Evolutionary conservation across 2,888 invertebrate species (phyloP).

Genomic region (Autographa gamma): DNA sequence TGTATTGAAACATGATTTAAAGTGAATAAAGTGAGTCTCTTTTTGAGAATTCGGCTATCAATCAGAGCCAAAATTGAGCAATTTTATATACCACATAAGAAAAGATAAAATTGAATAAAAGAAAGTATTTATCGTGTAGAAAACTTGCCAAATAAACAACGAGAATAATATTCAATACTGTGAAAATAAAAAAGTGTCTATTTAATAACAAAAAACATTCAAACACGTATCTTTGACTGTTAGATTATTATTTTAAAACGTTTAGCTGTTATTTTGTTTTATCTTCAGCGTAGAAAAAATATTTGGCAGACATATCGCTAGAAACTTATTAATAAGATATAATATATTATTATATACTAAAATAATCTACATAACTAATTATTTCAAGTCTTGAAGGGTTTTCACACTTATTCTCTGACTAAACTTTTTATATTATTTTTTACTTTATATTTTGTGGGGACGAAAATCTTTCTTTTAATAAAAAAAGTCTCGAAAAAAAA

Average conservation of each 20-base stretch:
- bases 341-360: slow-evolving; percentile 70
- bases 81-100: background rate
- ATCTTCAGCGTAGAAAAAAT: slow-evolving; percentile 81
- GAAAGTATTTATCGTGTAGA: background rate
- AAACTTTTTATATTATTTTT: slow-evolving; percentile 7
- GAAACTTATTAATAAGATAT: slow-evolving; percentile 81
- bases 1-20: too few relatives aligned
- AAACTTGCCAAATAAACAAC: background rate
- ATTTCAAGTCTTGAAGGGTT: slow-evolving; percentile 64
- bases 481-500: too few relatives aligned
- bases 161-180: background rate
- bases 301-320: slow-evolving; percentile 87
- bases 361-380: slow-evolving; percentile 64
- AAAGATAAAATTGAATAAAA: background rate
- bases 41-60: too few relatives aligned
- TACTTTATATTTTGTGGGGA: background rate
- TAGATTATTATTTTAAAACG: slow-evolving; percentile 66
- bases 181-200: slow-evolving; percentile 33
- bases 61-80: too few relatives aligned
- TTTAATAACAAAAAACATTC: slow-evolving; percentile 40
- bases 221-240: slow-evolving; percentile 49
- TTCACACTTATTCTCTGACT: slow-evolving; percentile 56
- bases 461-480: background rate
- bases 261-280: slow-evolving; percentile 71
- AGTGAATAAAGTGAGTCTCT: too few relatives aligned